Percentiles rank a stretch among this genome's conserved stretches.
Conservation (phyloP, 2,797 vertebrate genomes). For the Catamblyrhynchus diadema region DNA sequence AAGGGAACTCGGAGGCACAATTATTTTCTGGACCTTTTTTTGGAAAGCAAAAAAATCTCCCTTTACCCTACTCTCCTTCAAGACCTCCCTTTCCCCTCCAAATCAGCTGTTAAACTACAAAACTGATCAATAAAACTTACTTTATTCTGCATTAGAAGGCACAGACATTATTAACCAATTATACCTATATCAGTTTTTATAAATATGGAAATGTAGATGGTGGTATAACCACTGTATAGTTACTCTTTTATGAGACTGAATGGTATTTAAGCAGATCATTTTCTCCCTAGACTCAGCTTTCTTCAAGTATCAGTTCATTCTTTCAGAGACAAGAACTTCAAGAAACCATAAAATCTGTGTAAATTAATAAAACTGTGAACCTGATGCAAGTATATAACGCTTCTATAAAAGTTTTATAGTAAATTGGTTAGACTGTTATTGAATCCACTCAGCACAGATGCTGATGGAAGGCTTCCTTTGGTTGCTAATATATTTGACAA, state of each 20-base stretch:
- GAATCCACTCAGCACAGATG: slow-evolving; percentile 39
- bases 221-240: slow-evolving; percentile 1
- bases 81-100: not conserved
- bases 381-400: slow-evolving; percentile 53
- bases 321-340: slow-evolving; percentile 37
- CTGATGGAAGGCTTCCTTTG: slow-evolving; percentile 24
- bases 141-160: not conserved
- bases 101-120: not conserved
- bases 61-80: not conserved
- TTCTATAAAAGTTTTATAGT: slow-evolving; percentile 59
- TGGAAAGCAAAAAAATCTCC: not conserved
- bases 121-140: slow-evolving; percentile 9
- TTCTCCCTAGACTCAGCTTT: slow-evolving; percentile 64
- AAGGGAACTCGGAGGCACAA: not conserved
- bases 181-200: slow-evolving; percentile 17
- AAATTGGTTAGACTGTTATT: slow-evolving; percentile 49
- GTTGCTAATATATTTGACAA: not conserved
- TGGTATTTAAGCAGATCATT: slow-evolving; percentile 58
- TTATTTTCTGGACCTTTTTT: not conserved
- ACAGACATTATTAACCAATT: not conserved
- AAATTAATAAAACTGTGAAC: slow-evolving; percentile 62
- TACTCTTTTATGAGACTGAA: slow-evolving; percentile 45
- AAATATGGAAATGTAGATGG: slow-evolving; percentile 25
- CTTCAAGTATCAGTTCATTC: slow-evolving; percentile 34
- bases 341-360: slow-evolving; percentile 62